Percentiles rank a stretch among this genome's conserved stretches.
Conservation (phyloP, 2,113 vertebrate species). For the Bolborhynchus lineola region DNA sequence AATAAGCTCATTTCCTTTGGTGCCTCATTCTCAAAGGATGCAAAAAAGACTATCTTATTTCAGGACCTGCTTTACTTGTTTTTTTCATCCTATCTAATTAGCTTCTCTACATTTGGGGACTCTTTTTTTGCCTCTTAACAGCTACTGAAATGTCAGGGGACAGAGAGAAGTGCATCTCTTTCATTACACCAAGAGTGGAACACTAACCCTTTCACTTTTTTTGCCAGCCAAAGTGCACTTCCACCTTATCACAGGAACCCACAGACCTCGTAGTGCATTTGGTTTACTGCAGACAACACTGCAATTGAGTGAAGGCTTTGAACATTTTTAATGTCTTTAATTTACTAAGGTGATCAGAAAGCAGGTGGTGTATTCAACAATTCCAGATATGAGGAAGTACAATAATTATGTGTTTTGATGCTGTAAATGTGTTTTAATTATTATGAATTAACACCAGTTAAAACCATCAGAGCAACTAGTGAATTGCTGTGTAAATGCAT, state of each 20-base stretch:
- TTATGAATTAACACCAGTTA: neutral
- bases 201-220: neutral
- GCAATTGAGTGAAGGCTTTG: neutral
- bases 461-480: neutral
- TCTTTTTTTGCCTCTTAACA: neutral
- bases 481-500: neutral
- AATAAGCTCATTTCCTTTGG: neutral
- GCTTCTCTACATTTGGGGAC: neutral
- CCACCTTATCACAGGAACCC: neutral
- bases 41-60: neutral
- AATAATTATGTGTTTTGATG: neutral
- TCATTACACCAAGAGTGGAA: neutral
- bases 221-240: neutral
- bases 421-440: neutral
- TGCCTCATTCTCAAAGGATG: neutral
- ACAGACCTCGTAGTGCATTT: neutral
- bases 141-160: neutral
- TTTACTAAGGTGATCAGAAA: slow-evolving; percentile 1
- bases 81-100: neutral
- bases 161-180: neutral
- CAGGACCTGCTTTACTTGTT: neutral
- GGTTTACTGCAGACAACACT: neutral
- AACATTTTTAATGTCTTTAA: neutral
- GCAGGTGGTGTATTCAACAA: neutral
- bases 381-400: neutral